A percentile compares a stretch with the other conserved stretches of the same genome.
These are phyloP conservation scores for Sarcophaga caerulescens DNA, from an alignment of 2,888 invertebrate species.

Conservation along the genomic window DNA sequence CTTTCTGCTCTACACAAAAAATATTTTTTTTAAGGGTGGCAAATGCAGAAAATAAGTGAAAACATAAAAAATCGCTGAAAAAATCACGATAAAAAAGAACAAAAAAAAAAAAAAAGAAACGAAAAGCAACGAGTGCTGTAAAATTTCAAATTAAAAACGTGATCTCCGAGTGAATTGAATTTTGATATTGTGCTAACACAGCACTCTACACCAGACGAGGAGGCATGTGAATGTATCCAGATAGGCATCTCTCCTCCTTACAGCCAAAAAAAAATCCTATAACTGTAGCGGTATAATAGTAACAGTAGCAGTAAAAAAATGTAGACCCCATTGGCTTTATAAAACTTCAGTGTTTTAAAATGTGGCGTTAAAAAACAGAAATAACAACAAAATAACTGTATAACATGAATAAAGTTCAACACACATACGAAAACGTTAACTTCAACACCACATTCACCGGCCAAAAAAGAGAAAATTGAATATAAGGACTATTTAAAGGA, in stretches of 20 bases:
- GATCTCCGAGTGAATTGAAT: slow-evolving; percentile 79
- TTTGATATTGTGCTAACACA: slow-evolving; percentile 62
- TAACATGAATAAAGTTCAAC: slow-evolving; percentile 36
- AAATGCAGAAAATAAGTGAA: slow-evolving; percentile 30
- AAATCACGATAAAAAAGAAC: slow-evolving; percentile 74
- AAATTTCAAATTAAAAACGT: slow-evolving; percentile 81
- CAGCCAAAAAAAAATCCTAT: slow-evolving; percentile 6
- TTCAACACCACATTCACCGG: slow-evolving; percentile 21
- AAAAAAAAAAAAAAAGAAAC: slow-evolving; percentile 71
- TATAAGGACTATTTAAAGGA: slow-evolving; percentile 41
- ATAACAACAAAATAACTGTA: slow-evolving; percentile 16
- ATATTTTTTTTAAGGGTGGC: slow-evolving; percentile 40
- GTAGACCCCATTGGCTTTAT: slow-evolving; percentile 67
- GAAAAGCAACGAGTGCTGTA: slow-evolving; percentile 78
- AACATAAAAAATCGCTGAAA: slow-evolving; percentile 59
- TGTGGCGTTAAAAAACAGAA: not conserved
- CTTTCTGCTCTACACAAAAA: slow-evolving; percentile 1
- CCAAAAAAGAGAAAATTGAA: slow-evolving; percentile 4
- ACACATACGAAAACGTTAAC: too few species aligned
- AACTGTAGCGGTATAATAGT: slow-evolving; percentile 17
- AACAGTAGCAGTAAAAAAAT: slow-evolving; percentile 46
- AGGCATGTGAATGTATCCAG: not conserved
- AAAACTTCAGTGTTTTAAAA: slow-evolving; percentile 49
- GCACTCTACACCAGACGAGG: slow-evolving; percentile 61
- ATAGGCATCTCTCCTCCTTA: not conserved